phyloP scores from a whole-genome alignment of 1,140 invertebrate species.

The Temnothorax longispinosus region DNA sequence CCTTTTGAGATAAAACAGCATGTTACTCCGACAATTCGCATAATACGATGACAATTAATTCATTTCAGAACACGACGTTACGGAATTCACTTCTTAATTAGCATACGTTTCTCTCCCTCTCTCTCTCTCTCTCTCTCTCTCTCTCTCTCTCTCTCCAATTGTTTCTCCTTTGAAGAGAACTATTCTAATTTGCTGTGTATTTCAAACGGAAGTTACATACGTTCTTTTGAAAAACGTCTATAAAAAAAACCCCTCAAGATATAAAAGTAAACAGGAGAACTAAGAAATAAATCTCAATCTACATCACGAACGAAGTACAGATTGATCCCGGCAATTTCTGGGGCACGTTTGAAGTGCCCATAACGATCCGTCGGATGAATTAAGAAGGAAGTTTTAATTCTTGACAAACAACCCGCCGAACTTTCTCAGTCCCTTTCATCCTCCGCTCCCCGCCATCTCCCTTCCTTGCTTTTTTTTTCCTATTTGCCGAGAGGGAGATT shows the following conservation, averaged over 20 bases:
- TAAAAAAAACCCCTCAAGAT: background rate
- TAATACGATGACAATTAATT: conserved; percentile 6
- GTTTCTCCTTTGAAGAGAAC: background rate
- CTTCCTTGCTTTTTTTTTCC: conserved; percentile 31
- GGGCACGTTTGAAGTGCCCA: conserved; percentile 18
- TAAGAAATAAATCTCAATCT: background rate
- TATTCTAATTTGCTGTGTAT: background rate
- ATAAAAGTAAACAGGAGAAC: background rate
- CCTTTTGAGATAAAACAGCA: background rate
- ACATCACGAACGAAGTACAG: conserved; percentile 11
- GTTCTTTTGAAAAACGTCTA: background rate
- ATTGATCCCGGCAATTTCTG: conserved; percentile 52
- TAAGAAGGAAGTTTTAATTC: conserved; percentile 69
- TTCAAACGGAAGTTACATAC: background rate
- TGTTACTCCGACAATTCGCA: background rate
- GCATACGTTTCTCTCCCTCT: background rate
- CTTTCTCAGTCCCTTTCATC: conserved; percentile 39
- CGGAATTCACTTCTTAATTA: background rate
- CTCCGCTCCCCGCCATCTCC: conserved; percentile 20
- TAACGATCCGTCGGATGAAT: conserved; percentile 60
- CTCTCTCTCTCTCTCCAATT: background rate
- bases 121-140: no score
- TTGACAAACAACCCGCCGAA: conserved; percentile 70
- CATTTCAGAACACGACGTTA: background rate
- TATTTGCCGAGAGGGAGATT: conserved; percentile 63